These are phyloP conservation scores for Diaprepes abbreviatus DNA, from an alignment of 2,888 invertebrate species.

Conservation along the genomic window DNA sequence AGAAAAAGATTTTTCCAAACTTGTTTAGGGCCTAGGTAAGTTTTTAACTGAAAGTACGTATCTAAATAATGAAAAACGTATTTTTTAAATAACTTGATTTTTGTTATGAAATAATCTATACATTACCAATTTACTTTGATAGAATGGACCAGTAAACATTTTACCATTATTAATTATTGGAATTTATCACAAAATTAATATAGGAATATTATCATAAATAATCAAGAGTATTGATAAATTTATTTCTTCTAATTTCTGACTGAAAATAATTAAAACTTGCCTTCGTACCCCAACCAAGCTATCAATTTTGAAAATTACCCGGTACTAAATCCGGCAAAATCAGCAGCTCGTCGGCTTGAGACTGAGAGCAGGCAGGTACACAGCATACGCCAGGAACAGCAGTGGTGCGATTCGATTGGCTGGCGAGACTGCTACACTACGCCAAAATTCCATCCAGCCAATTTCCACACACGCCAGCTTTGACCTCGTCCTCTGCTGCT, in stretches of 20 bases:
- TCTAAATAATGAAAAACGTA: too few relatives aligned
- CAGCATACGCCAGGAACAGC: conserved; percentile 34
- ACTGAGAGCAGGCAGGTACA: conserved; percentile 44
- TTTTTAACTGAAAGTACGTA: conserved; percentile 5
- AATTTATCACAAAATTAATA: too few relatives aligned
- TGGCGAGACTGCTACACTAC: conserved; percentile 39
- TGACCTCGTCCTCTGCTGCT: conserved; percentile 35
- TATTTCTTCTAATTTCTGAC: too few relatives aligned
- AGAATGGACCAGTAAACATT: too few relatives aligned
- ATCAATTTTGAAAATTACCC: conserved; percentile 1
- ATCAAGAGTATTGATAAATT: too few relatives aligned
- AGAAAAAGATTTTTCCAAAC: not conserved
- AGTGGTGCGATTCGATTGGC: conserved; percentile 47
- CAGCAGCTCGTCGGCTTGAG: conserved; percentile 29
- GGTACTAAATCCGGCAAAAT: not conserved
- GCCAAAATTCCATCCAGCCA: conserved; percentile 44
- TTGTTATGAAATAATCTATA: too few relatives aligned
- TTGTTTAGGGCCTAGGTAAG: conserved; percentile 29
- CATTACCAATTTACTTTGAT: too few relatives aligned
- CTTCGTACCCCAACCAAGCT: conserved; percentile 36
- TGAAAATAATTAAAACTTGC: conserved; percentile 27
- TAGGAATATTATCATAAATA: too few relatives aligned
- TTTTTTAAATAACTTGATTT: too few relatives aligned
- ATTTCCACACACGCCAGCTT: conserved; percentile 40
- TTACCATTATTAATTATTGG: too few relatives aligned